Conservation (phyloP, 2,888 invertebrate species). For the Idaea dimidiata region DNA sequence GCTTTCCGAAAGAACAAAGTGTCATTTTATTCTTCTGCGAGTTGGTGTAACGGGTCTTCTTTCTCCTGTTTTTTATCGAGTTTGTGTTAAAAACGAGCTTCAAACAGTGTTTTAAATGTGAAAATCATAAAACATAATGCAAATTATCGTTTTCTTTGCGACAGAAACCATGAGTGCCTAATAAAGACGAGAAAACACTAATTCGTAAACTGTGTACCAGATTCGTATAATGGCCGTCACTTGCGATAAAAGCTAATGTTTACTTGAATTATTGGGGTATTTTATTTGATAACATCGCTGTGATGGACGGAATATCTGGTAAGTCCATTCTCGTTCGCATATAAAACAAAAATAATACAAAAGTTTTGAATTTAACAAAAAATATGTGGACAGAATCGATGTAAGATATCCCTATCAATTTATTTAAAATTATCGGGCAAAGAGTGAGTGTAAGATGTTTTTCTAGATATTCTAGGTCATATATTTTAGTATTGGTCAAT, state of each 20-base stretch:
- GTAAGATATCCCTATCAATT: neutral
- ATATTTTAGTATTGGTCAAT: slow-evolving; percentile 50
- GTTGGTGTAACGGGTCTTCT: neutral
- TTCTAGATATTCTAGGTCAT: slow-evolving; percentile 41
- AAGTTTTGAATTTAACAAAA: neutral
- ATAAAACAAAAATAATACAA: slow-evolving; percentile 3
- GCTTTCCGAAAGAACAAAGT: neutral
- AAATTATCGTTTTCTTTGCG: slow-evolving; percentile 37
- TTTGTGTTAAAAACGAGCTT: slow-evolving; percentile 46
- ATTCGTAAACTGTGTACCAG: slow-evolving; percentile 40
- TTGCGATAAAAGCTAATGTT: slow-evolving; percentile 54
- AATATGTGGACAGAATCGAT: neutral
- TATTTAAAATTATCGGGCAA: neutral
- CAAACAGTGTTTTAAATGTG: slow-evolving; percentile 57
- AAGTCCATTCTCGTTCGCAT: slow-evolving; percentile 33
- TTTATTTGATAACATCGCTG: slow-evolving; percentile 43
- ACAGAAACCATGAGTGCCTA: slow-evolving; percentile 25
- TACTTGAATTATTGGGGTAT: slow-evolving; percentile 48
- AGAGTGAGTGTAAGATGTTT: slow-evolving; percentile 6
- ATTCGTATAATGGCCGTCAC: slow-evolving; percentile 64
- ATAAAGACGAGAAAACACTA: slow-evolving; percentile 46
- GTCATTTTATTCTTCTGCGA: neutral
- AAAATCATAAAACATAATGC: slow-evolving; percentile 41
- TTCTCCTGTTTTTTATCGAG: neutral
- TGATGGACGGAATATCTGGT: slow-evolving; percentile 59